Conservation (phyloP, 2,888 invertebrate species). For the Orthonevra nobilis region DNA sequence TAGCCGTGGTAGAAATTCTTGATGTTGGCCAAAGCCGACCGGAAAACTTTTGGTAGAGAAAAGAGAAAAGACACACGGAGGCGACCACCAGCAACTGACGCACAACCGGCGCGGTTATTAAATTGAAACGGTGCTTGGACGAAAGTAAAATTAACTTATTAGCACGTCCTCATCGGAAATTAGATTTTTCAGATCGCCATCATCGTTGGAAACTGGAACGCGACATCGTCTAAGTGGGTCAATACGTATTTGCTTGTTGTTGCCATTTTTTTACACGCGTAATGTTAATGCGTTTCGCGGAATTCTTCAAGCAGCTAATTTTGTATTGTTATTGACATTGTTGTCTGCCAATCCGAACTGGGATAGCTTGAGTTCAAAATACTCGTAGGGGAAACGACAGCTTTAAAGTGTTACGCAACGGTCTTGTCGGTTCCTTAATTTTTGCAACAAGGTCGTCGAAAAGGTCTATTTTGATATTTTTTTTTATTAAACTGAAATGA, state of each 20-base stretch:
- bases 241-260: slow-evolving; percentile 34
- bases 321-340: slow-evolving; percentile 6
- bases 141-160: slow-evolving; percentile 69
- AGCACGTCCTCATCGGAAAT: slow-evolving; percentile 55
- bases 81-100: too few relatives aligned
- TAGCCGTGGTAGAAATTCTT: not conserved
- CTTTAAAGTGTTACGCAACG: too few relatives aligned
- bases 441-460: too few relatives aligned
- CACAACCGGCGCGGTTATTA: slow-evolving; percentile 41
- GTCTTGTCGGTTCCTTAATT: too few relatives aligned
- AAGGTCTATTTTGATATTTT: too few relatives aligned
- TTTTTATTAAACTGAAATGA: too few relatives aligned
- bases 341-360: not conserved
- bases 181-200: slow-evolving; percentile 40
- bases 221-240: slow-evolving; percentile 50
- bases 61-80: not conserved
- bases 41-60: not conserved
- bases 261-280: slow-evolving; percentile 2
- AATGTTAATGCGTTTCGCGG: slow-evolving; percentile 15
- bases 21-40: slow-evolving; percentile 6
- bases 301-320: slow-evolving; percentile 24
- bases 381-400: not conserved
- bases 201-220: slow-evolving; percentile 45
- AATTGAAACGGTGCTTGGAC: slow-evolving; percentile 38
- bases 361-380: not conserved